Base-by-base conservation (phyloP, 1,140 invertebrate species). In the Trachymyrmex cornetzi region DNA sequence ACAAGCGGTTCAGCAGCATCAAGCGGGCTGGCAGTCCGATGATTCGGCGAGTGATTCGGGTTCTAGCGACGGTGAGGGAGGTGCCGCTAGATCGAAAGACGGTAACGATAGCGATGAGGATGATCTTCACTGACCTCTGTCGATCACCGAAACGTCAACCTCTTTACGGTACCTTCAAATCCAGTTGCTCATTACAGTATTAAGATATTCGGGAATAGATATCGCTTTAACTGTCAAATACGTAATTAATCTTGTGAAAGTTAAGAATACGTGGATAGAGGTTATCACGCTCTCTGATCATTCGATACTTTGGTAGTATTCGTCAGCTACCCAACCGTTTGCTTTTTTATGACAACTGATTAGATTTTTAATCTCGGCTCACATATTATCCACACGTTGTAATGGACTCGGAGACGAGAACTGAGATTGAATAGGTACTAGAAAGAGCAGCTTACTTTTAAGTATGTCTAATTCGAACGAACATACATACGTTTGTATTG, bases 201-300 rank as follows among this genome's bases (percentile, higher is more conserved):
- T 95, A 95, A 95, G 95, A 94, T 94, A 95, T 95, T 95, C 93
- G 94, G 94, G 94, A 94, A 92, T 95, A 95, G 94, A 94, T 95
- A 94, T 94, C 93, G 95, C 95, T 95, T 95, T 95, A 94, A 95
- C 92, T 95, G 94, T 95, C 94, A 95, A 91, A 95, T 95, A 95
- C 94, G 94, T 95, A 95, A 95, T 92, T 94, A 94, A 93, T 93
- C 93, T 93, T 89, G 93, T 92, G 91, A 94, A 90, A 93, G 91
- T 94, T 93, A 93, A 93, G 92, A 91, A 92, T 94, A 93, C 79
- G 92, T 93, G 89, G 92, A 87, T 94, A 92, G 92, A 93, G 92
- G 92, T 95, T 94, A 93, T 95, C 93, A 94, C 92, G 93, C 93
- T 94, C 94, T 94, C 92, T 89, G 85, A 82, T 86, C 66, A 91